phyloP scores from a whole-genome alignment of 2,113 vertebrate species.

The Bos indicus region DNA sequence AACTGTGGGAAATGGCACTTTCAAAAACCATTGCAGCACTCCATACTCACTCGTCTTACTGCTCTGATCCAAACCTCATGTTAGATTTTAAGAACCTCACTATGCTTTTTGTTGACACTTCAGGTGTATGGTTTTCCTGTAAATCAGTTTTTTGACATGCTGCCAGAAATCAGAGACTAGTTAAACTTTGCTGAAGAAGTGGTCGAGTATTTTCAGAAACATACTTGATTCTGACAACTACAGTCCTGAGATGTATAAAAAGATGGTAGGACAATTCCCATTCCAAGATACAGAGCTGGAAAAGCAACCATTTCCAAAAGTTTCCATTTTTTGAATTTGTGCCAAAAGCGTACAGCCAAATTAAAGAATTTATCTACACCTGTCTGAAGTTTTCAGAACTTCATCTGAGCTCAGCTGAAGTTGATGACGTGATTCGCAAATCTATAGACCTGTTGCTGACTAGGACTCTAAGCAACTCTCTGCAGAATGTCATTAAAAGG shows the following conservation, averaged over 20 bases:
- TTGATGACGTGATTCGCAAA: slow-evolving; percentile 98
- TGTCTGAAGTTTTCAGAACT: slow-evolving; percentile 98
- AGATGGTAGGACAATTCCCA: slow-evolving; percentile 90
- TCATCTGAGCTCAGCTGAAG: slow-evolving; percentile 95
- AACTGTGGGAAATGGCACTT: neutral
- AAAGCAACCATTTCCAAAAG: slow-evolving; percentile 96
- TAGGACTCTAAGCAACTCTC: slow-evolving; percentile 92
- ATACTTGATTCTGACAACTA: slow-evolving; percentile 96
- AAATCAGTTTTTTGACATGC: slow-evolving; percentile 97
- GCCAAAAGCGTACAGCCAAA: slow-evolving; percentile 93
- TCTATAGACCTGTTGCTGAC: slow-evolving; percentile 95
- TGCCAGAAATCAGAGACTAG: slow-evolving; percentile 95
- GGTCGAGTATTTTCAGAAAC: slow-evolving; percentile 92
- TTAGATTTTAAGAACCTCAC: slow-evolving; percentile 98
- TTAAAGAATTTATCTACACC: slow-evolving; percentile 98
- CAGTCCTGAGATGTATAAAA: slow-evolving; percentile 89
- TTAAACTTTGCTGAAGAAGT: slow-evolving; percentile 95
- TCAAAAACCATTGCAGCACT: neutral
- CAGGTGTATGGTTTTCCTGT: slow-evolving; percentile 96
- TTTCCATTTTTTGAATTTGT: slow-evolving; percentile 98
- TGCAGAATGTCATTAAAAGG: slow-evolving; percentile 96
- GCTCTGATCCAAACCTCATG: slow-evolving; percentile 93
- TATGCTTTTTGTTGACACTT: slow-evolving; percentile 94
- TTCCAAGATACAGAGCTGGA: slow-evolving; percentile 93
- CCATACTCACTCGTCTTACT: slow-evolving; percentile 85